Conservation (phyloP, 2,113 vertebrate genomes). For the Coryphaenoides rupestris region DNA sequence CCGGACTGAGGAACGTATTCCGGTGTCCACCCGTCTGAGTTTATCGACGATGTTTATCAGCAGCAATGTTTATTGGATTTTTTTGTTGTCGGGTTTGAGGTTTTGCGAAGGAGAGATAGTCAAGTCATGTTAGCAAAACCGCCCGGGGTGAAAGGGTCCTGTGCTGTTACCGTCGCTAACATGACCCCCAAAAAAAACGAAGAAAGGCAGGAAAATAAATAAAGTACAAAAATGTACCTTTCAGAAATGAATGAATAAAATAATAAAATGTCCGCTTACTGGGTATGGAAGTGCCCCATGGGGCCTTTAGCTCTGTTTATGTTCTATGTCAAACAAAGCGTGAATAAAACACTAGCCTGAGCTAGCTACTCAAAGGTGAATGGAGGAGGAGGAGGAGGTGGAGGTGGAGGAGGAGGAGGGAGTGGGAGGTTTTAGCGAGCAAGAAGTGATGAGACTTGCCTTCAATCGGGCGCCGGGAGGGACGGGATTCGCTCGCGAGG, state of each 20-base stretch:
- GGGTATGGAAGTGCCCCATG: neutral
- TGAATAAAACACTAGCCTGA: neutral
- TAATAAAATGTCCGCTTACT: too few relatives aligned
- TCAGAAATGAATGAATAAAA: too few relatives aligned
- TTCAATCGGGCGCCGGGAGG: slow-evolving; percentile 61
- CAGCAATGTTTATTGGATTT: slow-evolving; percentile 12
- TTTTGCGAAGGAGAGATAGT: too few relatives aligned
- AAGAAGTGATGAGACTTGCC: slow-evolving; percentile 62
- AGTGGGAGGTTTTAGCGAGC: slow-evolving; percentile 35
- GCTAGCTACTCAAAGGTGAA: slow-evolving; percentile 8
- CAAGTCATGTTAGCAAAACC: too few relatives aligned
- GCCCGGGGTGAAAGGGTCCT: too few relatives aligned
- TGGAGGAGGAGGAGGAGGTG: slow-evolving; percentile 23
- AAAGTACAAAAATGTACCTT: too few relatives aligned
- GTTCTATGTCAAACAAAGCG: neutral
- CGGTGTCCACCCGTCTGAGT: neutral
- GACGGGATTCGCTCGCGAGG: slow-evolving; percentile 38
- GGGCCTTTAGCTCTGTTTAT: too few relatives aligned
- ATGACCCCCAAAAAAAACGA: too few relatives aligned
- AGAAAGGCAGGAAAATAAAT: too few relatives aligned
- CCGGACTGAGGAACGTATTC: slow-evolving; percentile 23
- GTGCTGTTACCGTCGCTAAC: too few relatives aligned
- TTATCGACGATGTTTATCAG: slow-evolving; percentile 15
- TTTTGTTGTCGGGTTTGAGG: too few relatives aligned
- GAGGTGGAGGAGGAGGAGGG: slow-evolving; percentile 19